Evolutionary conservation across 2,888 invertebrate genomes (phyloP), one percentile per base, ranked within the genome.

Genomic region (Sminthurinus aureus): DNA sequence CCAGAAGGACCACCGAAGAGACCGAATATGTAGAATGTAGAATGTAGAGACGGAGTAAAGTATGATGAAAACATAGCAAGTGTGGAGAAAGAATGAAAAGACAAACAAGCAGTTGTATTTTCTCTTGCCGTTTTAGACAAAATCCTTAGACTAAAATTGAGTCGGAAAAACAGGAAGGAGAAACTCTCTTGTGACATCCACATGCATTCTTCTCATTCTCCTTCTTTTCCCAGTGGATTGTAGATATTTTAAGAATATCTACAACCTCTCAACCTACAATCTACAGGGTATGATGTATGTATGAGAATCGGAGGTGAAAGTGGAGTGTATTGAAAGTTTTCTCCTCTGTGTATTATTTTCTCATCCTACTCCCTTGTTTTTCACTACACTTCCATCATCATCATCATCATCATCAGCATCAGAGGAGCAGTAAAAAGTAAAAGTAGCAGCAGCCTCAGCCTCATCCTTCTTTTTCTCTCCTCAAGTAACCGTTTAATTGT

Each of bases 171-270:
- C n/a, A 73, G 80, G 52, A 80, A 80, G 71, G 71, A 24, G 20
- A 80, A 80, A 80, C n/a, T 71, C 80, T 71, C 80, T 80, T 69
- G 71, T 80, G 75, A 75, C 75, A 75, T 75, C 18, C 26, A 38
- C 50, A 50, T 75, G 50, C 13, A 38, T 38, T 50, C 75, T 50
- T 75, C 75, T 38, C 20, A 4, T 75, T 51, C 51, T 75, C 11
- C 12, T 6, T n/a, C 26, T 75, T 58, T 58, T 18, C 58, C 58
- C 58, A 58, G n/a, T n/a, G n/a, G n/a, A n/a, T n/a, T n/a, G n/a
- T 15, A 58, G 9, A 38, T 38, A 6, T 38, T 38, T 6, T 6
- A 38, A 38, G 38, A 38, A 38, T 38, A 38, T 38, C 38, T n/a
- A n/a, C 38, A 38, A 38, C 1, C 51, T 75, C n/a, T 51, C 26